Percentiles rank a stretch among this genome's conserved stretches.
Conservation (phyloP, 2,888 invertebrate genomes). For the Idaea dimidiata region DNA sequence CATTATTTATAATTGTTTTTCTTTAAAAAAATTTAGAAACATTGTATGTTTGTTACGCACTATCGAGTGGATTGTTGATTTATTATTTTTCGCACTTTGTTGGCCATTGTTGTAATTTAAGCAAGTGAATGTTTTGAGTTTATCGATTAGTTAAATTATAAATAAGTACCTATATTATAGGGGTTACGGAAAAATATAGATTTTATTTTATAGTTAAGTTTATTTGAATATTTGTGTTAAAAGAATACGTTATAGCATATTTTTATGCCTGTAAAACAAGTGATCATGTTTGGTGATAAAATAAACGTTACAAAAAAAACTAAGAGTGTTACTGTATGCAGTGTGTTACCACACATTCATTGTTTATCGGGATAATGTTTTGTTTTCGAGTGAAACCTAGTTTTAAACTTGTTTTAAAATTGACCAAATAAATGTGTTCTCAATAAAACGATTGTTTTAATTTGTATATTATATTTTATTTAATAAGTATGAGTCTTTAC, state of each 20-base stretch:
- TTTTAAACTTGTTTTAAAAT: conserved; percentile 70
- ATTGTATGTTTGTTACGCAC: conserved; percentile 68
- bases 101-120: conserved; percentile 64
- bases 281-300: conserved; percentile 75
- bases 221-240: conserved; percentile 49
- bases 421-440: conserved; percentile 82
- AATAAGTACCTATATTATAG: conserved; percentile 44
- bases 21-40: conserved; percentile 27
- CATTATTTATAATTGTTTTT: conserved; percentile 26
- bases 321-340: conserved; percentile 35
- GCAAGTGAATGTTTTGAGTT: conserved; percentile 37
- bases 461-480: conserved; percentile 37
- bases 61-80: conserved; percentile 65
- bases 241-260: conserved; percentile 66
- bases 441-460: conserved; percentile 49
- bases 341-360: conserved; percentile 43
- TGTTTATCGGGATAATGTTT: conserved; percentile 53
- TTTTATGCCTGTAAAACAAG: conserved; percentile 75
- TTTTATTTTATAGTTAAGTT: conserved; percentile 45
- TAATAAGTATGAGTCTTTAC: not conserved
- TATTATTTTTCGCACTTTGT: conserved; percentile 64
- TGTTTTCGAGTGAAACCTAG: conserved; percentile 72
- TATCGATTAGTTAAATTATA: conserved; percentile 58
- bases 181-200: conserved; percentile 60
- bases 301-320: conserved; percentile 37